Evolutionary conservation across 2,113 vertebrate species (phyloP).

Genomic region (Hepsetus odoe): DNA sequence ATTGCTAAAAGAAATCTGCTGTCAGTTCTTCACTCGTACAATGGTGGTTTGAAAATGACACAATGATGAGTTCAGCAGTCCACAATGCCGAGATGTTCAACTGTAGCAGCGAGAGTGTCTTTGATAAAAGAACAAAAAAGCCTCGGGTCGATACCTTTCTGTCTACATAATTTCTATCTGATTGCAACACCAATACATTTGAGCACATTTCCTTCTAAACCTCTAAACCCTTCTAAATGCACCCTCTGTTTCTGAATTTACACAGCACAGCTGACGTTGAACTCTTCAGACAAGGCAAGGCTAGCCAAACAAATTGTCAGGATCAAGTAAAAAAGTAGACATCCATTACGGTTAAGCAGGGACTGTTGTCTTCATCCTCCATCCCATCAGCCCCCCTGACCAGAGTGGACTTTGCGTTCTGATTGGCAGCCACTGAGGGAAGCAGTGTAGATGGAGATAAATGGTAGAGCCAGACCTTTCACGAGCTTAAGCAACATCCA

Average conservation of each 20-base stretch:
- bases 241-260: not conserved
- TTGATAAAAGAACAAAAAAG: not conserved
- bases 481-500: not conserved
- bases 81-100: not conserved
- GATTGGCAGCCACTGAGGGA: slow-evolving; percentile 43
- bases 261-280: not conserved
- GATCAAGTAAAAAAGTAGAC: not conserved
- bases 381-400: slow-evolving; percentile 18
- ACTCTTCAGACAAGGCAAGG: no score
- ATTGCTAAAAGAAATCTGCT: no score
- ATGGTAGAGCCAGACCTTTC: not conserved
- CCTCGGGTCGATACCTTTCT: not conserved
- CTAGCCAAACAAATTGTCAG: not conserved
- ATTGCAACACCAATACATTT: no score
- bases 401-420: slow-evolving; percentile 20
- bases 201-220: no score
- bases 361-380: not conserved
- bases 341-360: not conserved
- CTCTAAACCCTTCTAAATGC: not conserved
- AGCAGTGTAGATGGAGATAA: slow-evolving; percentile 44
- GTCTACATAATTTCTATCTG: no score
- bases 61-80: not conserved
- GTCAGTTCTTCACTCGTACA: no score
- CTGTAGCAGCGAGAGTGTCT: not conserved
- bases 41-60: no score